phyloP scores from a whole-genome alignment of 2,113 vertebrate genomes.

The Notarius lentiginosus region DNA sequence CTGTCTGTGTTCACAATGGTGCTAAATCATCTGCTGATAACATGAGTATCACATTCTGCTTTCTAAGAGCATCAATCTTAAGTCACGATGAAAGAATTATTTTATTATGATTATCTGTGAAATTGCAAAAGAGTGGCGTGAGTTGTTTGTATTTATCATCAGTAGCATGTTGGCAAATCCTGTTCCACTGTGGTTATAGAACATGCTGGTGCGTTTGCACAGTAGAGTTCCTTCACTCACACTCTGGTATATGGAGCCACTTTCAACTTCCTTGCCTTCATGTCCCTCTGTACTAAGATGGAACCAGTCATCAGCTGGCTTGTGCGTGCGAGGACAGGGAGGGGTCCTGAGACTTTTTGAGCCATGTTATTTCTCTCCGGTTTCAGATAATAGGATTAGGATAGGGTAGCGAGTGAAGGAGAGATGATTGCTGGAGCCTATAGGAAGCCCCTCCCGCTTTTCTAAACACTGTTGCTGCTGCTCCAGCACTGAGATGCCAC shows the following conservation, averaged over 20 bases:
- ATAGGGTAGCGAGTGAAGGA: slow-evolving; percentile 1
- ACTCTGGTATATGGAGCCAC: slow-evolving; percentile 54
- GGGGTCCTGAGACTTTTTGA: not conserved
- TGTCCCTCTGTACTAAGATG: slow-evolving; percentile 13
- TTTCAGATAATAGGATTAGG: slow-evolving; percentile 5
- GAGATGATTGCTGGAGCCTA: slow-evolving; percentile 1
- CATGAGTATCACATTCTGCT: not conserved
- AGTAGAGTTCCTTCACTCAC: slow-evolving; percentile 47
- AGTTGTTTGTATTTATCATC: not conserved
- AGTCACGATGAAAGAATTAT: not conserved
- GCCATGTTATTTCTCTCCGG: slow-evolving; percentile 17
- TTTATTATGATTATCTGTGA: not conserved
- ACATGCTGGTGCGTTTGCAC: slow-evolving; percentile 14
- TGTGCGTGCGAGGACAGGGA: not conserved
- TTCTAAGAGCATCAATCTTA: not conserved
- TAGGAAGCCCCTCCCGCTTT: not conserved
- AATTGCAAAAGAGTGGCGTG: not conserved
- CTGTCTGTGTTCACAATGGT: too few relatives aligned
- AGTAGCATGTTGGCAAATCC: not conserved
- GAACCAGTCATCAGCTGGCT: slow-evolving; percentile 52
- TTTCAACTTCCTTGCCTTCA: slow-evolving; percentile 30
- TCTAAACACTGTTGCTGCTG: not conserved
- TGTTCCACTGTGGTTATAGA: not conserved
- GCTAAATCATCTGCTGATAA: not conserved
- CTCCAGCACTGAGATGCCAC: not conserved